These are phyloP conservation scores for Thamnophis sirtalis DNA, from an alignment of 2,113 vertebrate species.

Conservation along the genomic window DNA sequence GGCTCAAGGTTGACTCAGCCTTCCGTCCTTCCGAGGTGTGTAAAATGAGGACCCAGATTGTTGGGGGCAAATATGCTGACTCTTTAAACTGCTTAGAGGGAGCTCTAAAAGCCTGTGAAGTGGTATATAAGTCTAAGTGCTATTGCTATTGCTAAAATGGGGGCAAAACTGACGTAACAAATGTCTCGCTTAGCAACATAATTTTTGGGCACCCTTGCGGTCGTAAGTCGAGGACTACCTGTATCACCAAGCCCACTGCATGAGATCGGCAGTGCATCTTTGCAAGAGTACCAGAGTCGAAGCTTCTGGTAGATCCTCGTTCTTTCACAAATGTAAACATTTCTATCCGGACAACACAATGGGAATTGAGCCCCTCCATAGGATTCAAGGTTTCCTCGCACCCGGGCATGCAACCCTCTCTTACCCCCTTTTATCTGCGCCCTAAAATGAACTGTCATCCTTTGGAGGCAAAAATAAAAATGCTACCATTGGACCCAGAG, in stretches of 20 bases:
- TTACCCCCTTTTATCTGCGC: conserved; percentile 57
- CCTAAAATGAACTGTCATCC: conserved; percentile 63
- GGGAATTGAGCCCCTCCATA: conserved; percentile 64
- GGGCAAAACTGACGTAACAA: neutral
- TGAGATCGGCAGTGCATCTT: conserved; percentile 46
- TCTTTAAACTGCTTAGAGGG: too few species aligned
- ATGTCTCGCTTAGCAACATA: neutral
- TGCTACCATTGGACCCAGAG: conserved; percentile 77
- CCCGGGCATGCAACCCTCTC: conserved; percentile 9
- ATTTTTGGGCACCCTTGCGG: neutral
- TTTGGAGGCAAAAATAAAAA: conserved; percentile 56
- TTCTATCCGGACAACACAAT: conserved; percentile 65
- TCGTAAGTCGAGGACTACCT: neutral
- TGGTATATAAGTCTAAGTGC: too few species aligned
- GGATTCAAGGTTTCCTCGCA: conserved; percentile 48
- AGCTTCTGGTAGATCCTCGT: conserved; percentile 53
- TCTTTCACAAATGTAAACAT: conserved; percentile 75
- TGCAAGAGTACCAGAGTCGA: conserved; percentile 54
- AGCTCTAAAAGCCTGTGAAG: too few species aligned
- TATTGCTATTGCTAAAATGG: neutral
- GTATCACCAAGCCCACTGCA: conserved; percentile 14
- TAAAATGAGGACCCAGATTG: too few species aligned
- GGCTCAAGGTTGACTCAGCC: too few species aligned
- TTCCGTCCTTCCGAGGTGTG: too few species aligned
- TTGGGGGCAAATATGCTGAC: too few species aligned